Base-by-base conservation (phyloP, 2,113 vertebrate species). In the Atrichornis clamosus region DNA sequence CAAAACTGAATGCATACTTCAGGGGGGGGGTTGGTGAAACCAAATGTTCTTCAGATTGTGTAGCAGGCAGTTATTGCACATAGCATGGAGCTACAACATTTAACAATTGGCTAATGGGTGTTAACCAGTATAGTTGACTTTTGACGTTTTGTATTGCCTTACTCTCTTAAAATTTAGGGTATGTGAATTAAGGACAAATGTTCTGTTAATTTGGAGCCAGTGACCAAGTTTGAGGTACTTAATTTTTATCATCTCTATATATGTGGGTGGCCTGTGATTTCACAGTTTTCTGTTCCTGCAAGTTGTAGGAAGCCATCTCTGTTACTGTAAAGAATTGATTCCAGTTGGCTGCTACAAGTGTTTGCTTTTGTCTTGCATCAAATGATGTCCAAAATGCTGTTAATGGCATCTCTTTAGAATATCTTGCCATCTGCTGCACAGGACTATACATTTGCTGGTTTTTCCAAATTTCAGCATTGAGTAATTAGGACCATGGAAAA, bases 401-500 rank as follows among this genome's bases (percentile, higher is more conserved):
- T 95, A 74, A 84, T 52, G 50, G 72, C 77, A 80, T 83, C 33
- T 84, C 87, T 90, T 88, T 50, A 84, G 81, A 92, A 56, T 91
- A 88, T 93, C 55, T 93, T 81, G 28, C 53, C 62, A 75, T 93
- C 80, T 96, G 90, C 86, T 68, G 58, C 53, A 75, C 73, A 94
- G 74, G 76, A 42, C 80, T 82, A n/a, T 80, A 67, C 15, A 2
- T 78, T 90, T 84, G 62, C 86, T 90, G 42, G 4, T 49, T 95
- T 89, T 96, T 87, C 79, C 74, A 68, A 79, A 90, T 89, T 69
- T 92, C 59, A 87, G 49, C 10, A 33, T 89, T 76, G 72, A 39
- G 50, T 95, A 92, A 95, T 93, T 90, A 89, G 53, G 85, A 80
- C 56, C 69, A 93, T 95, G 92, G 95, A 96, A 96, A 94, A 96